These are phyloP conservation scores for Macrotus californicus DNA, from an alignment of 2,113 vertebrate species.

Conservation along the genomic window DNA sequence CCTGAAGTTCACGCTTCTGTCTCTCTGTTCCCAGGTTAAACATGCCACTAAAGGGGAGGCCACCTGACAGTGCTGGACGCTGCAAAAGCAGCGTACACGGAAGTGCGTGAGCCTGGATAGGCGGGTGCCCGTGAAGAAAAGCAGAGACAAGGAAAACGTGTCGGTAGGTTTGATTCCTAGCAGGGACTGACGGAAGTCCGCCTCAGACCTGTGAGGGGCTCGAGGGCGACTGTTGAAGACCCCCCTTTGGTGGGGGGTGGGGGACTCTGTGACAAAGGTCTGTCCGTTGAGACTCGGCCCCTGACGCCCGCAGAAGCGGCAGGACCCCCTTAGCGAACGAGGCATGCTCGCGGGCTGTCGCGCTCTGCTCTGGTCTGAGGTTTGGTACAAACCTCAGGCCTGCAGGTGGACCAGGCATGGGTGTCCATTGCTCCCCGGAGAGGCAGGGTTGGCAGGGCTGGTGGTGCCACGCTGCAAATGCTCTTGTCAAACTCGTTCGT, in stretches of 20 bases:
- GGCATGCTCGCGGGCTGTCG: rapidly evolving
- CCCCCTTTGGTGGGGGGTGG: neutral
- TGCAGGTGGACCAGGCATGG: neutral
- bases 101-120: neutral
- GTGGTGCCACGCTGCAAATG: neutral
- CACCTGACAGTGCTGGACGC: neutral
- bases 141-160: neutral
- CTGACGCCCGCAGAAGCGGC: too few species aligned
- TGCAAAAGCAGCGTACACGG: neutral
- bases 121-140: neutral
- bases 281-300: neutral
- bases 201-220: neutral
- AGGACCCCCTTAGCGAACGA: neutral
- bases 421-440: rapidly evolving
- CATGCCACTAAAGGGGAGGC: neutral
- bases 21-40: neutral
- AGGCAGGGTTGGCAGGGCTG: too few species aligned
- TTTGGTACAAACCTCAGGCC: too few species aligned
- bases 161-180: neutral
- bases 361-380: neutral
- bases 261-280: neutral
- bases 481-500: neutral
- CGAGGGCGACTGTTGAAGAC: too few species aligned
- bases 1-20: neutral
- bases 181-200: neutral